phyloP scores from a whole-genome alignment of 1,140 invertebrate genomes.

The Drosophila sp. region DNA sequence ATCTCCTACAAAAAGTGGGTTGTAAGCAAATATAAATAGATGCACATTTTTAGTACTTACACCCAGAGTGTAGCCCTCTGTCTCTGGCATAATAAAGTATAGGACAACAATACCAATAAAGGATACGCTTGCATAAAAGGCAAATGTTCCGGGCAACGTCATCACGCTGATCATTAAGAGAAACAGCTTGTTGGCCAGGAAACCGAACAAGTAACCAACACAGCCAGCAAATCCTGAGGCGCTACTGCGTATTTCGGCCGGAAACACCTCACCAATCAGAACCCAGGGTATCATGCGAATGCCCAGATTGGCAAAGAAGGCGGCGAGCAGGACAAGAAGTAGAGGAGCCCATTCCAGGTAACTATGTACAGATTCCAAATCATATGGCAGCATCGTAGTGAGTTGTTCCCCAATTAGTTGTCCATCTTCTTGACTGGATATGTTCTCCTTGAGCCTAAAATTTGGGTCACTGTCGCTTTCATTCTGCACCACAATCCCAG shows the following conservation, averaged over 20 bases:
- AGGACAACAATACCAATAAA: constrained; percentile 8
- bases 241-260: constrained; percentile 87
- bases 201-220: constrained; percentile 89
- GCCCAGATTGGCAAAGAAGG: constrained; percentile 88
- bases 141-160: constrained; percentile 88
- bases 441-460: neutral
- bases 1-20: constrained; percentile 10
- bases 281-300: constrained; percentile 90
- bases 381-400: neutral
- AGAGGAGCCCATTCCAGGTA: constrained; percentile 86
- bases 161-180: constrained; percentile 87
- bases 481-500: neutral
- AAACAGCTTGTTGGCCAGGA: constrained; percentile 89
- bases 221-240: constrained; percentile 89
- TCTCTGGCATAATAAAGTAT: constrained; percentile 21
- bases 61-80: constrained; percentile 16
- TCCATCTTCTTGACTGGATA: neutral
- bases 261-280: constrained; percentile 89
- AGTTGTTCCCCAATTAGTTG: neutral
- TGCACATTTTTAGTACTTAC: neutral
- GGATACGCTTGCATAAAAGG: constrained; percentile 84
- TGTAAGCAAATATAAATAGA: neutral
- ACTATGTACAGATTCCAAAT: neutral
- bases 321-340: constrained; percentile 87
- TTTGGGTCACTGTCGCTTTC: neutral